Evolutionary conservation across 2,113 vertebrate species (phyloP), one percentile per base, ranked within the genome.

Genomic region (Hydropotes inermis): DNA sequence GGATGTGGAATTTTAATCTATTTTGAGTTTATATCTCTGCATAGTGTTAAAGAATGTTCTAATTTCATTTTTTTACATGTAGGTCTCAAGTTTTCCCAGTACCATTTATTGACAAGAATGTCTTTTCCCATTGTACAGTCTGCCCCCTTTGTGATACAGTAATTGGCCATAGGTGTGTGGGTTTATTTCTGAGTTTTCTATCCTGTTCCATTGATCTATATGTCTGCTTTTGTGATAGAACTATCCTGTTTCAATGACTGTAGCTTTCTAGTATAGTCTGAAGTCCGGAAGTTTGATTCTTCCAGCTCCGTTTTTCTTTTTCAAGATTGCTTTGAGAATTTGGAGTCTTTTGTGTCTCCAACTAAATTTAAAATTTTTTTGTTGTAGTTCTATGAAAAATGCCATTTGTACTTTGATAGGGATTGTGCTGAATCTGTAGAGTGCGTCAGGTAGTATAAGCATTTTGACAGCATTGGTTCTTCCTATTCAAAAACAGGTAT

Each of bases 391-490:
- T 28, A 28, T 1, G 1, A 78, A 45, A 78, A 78, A 78, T 78
- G 13, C 28, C 28, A 79, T 3, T 79, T 30, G 28, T 50, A 50
- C 1, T 50, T 50, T 30, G 15, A 79, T 79, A 79, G 7, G 43
- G 43, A 30, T 50, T 50, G 1, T 47, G 50, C 6, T 79, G 16
- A 79, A 50, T 50, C 27, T 79, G 8, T 50, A 33, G 78, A 79
- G 28, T 81, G 5, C 0, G 0, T 50, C 19, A 16, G 78, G 28
- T 81, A 33, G 16, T 81, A 50, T 50, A 50, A 10, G 2, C 45
- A 33, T 81, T 81, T 81, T 50, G 28, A 50, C 45, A 81, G 28
- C 6, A 76, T 50, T 3, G 45, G 5, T 81, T 81, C 28, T 81
- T 81, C 45, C 28, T 50, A 50, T 33, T 5, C 4, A 33, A 81